Percentiles rank a stretch among this genome's conserved stretches.
Evolutionary conservation across 2,888 invertebrate genomes (phyloP).

Genomic region (Eledone cirrhosa): DNA sequence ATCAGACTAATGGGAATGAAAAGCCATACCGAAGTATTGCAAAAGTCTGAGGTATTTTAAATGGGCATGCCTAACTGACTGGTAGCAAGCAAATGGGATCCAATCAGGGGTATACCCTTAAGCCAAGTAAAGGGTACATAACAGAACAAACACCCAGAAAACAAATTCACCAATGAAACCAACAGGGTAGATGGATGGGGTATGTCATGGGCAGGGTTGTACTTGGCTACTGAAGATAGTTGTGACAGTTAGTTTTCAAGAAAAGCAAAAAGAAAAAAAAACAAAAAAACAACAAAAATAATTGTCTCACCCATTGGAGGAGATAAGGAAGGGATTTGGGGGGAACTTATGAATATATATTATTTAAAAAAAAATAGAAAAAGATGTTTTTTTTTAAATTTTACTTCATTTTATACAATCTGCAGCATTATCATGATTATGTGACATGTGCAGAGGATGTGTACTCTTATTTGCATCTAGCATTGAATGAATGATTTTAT

Average conservation of each 20-base stretch:
- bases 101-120: conserved; percentile 21
- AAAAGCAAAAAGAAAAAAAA: conserved; percentile 12
- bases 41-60: conserved; percentile 27
- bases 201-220: conserved; percentile 24
- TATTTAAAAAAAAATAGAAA: too few species aligned
- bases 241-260: conserved; percentile 11
- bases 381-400: too few species aligned
- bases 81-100: not conserved
- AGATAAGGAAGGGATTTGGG: too few species aligned
- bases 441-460: too few species aligned
- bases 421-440: too few species aligned
- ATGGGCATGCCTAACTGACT: conserved; percentile 13
- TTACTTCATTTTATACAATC: too few species aligned
- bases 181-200: conserved; percentile 10
- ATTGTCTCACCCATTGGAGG: too few species aligned
- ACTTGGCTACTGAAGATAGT: conserved; percentile 23
- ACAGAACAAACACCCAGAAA: conserved; percentile 23
- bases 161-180: conserved; percentile 22
- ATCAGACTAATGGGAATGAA: conserved; percentile 26
- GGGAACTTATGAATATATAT: too few species aligned
- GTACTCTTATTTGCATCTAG: conserved; percentile 17
- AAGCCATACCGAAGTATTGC: conserved; percentile 28
- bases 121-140: conserved; percentile 27
- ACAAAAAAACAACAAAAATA: not conserved
- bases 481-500: conserved; percentile 7